Conservation (phyloP, 2,797 vertebrate species). For the Spizella passerina region DNA sequence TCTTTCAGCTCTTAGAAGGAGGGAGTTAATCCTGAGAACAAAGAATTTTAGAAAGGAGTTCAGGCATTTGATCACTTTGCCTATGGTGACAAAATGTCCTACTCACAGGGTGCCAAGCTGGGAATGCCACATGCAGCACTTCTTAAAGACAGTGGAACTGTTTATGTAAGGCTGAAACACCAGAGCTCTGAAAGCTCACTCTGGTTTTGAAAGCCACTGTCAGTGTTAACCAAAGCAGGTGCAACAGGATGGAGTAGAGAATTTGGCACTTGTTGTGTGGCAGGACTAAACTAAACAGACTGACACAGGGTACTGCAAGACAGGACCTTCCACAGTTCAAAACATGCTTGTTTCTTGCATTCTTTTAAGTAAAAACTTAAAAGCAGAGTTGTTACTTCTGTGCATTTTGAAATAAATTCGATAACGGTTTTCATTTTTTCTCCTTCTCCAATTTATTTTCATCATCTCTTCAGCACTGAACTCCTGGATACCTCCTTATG, state of each 20-base stretch:
- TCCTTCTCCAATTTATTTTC: background rate
- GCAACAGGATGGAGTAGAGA: background rate
- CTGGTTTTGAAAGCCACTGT: background rate
- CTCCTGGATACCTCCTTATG: background rate
- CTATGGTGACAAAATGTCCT: background rate
- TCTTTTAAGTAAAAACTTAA: background rate
- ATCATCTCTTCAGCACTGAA: background rate
- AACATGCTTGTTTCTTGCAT: background rate
- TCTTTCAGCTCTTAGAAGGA: background rate
- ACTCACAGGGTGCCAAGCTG: background rate
- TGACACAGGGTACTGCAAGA: background rate
- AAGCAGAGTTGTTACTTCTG: background rate
- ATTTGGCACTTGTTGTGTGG: background rate
- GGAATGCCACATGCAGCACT: rapidly evolving
- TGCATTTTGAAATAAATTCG: background rate
- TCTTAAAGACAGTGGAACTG: background rate
- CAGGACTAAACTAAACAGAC: background rate
- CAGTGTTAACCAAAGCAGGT: background rate
- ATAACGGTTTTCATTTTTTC: background rate
- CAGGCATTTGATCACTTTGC: background rate
- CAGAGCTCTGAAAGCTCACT: background rate
- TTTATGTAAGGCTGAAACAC: background rate
- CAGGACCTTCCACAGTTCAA: background rate
- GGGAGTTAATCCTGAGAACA: background rate
- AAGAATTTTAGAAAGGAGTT: background rate